Evolutionary conservation across 2,888 invertebrate genomes (phyloP).

Genomic region (Trichogramma evanescens): DNA sequence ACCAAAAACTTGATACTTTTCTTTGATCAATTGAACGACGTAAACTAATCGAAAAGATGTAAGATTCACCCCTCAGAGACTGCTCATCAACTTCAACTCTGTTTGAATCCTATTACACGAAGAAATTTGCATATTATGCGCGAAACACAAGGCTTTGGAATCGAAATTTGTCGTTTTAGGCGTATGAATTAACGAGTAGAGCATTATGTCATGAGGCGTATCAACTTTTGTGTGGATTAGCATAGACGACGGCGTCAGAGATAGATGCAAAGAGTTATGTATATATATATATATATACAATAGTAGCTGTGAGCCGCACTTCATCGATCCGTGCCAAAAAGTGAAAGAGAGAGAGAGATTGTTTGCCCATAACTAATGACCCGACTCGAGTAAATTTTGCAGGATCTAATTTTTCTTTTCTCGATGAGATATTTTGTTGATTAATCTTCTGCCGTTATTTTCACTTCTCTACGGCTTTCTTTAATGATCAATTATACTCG

Average conservation of each 20-base stretch:
- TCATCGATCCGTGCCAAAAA: slow-evolving; percentile 12
- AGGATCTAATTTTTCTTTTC: background rate
- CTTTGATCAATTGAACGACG: no score
- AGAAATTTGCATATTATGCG: no score
- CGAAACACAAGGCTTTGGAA: background rate
- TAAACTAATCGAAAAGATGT: no score
- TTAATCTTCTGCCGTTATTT: background rate
- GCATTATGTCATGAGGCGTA: slow-evolving; percentile 6
- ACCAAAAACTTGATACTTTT: no score
- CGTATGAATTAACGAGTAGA: slow-evolving; percentile 6
- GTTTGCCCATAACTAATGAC: slow-evolving; percentile 10
- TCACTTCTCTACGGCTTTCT: no score
- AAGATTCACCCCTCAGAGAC: no score
- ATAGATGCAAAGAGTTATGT: no score
- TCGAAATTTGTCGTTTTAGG: slow-evolving; percentile 3
- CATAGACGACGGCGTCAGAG: background rate
- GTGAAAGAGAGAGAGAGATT: background rate
- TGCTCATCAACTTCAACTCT: no score
- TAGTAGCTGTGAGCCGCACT: background rate
- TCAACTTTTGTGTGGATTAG: background rate
- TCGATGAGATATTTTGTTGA: background rate
- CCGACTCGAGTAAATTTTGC: slow-evolving; percentile 1
- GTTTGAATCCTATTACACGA: no score
- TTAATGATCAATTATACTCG: no score
- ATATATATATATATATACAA: no score